phyloP scores from a whole-genome alignment of 2,888 invertebrate species.

The Leistus spinibarbis region DNA sequence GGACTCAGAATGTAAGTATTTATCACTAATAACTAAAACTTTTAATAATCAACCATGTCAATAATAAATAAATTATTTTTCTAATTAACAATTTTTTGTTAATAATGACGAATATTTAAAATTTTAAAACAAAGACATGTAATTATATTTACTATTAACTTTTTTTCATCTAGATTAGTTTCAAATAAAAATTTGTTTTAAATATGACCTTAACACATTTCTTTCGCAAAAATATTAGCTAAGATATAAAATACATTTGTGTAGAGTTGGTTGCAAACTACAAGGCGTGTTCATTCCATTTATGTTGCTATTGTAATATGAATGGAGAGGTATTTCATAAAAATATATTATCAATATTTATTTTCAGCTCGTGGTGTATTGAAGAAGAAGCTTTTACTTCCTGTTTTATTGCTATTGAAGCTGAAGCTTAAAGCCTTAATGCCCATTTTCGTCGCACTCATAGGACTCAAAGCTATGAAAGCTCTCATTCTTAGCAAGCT shows the following conservation, averaged over 20 bases:
- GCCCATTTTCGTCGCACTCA: constrained; percentile 79
- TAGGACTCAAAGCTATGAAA: constrained; percentile 82
- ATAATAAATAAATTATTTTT: neutral
- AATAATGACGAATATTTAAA: too few species aligned
- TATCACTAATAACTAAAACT: neutral
- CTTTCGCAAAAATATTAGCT: neutral
- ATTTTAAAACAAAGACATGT: too few species aligned
- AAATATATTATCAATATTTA: constrained; percentile 19
- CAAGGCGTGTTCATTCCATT: neutral
- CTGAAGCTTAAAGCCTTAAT: constrained; percentile 83
- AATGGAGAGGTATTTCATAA: neutral
- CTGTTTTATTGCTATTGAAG: constrained; percentile 78
- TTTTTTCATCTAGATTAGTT: too few species aligned
- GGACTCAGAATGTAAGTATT: constrained; percentile 61
- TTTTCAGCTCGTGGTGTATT: constrained; percentile 74
- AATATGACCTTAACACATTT: too few species aligned
- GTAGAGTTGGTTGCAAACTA: neutral
- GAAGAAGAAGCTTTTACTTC: constrained; percentile 83
- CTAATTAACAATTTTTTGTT: neutral
- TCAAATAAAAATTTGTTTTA: too few species aligned
- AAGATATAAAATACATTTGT: neutral
- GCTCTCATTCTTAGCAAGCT: constrained; percentile 84
- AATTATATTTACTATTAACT: too few species aligned
- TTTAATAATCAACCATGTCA: neutral
- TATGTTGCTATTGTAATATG: neutral